Percentiles rank a stretch among this genome's conserved stretches.
These are phyloP conservation scores for Euborellia annulipes DNA, from an alignment of 1,140 invertebrate species.

Conservation along the genomic window DNA sequence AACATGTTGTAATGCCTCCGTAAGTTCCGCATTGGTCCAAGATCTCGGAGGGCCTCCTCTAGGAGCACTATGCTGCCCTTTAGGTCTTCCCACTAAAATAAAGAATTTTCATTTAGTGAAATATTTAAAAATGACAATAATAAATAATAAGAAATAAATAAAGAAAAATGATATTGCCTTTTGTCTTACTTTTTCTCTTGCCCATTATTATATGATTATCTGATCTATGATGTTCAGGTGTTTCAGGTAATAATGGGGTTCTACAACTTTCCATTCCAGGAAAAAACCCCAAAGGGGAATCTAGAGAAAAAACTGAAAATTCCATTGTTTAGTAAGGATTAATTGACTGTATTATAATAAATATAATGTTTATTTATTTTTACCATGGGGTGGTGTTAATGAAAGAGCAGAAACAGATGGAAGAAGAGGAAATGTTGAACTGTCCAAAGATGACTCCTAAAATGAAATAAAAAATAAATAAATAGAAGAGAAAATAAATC, in stretches of 20 bases:
- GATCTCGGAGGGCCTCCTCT: constrained; percentile 72
- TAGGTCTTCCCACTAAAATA: constrained; percentile 46
- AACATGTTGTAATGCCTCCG: constrained; percentile 73
- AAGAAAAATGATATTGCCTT: background rate
- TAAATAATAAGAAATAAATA: background rate
- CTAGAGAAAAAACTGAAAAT: constrained; percentile 53
- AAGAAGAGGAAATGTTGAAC: constrained; percentile 26
- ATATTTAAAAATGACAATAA: too few species aligned
- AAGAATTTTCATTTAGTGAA: too few species aligned
- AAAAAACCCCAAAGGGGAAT: constrained; percentile 50
- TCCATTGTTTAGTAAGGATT: background rate
- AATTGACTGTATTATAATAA: too few species aligned
- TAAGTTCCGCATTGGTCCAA: constrained; percentile 79
- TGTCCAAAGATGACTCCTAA: constrained; percentile 27
- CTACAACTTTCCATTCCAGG: constrained; percentile 53
- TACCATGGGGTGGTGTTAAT: constrained; percentile 59
- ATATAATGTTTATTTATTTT: constrained; percentile 27
- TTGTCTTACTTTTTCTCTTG: constrained; percentile 25
- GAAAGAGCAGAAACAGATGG: constrained; percentile 55
- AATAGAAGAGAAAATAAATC: background rate
- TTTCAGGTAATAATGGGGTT: constrained; percentile 47
- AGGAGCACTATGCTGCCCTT: constrained; percentile 76
- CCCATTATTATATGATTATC: constrained; percentile 23
- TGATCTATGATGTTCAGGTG: constrained; percentile 40
- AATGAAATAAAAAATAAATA: constrained; percentile 11